Base-by-base conservation (phyloP, 2,888 invertebrate species). In the Megamerina dolium region DNA sequence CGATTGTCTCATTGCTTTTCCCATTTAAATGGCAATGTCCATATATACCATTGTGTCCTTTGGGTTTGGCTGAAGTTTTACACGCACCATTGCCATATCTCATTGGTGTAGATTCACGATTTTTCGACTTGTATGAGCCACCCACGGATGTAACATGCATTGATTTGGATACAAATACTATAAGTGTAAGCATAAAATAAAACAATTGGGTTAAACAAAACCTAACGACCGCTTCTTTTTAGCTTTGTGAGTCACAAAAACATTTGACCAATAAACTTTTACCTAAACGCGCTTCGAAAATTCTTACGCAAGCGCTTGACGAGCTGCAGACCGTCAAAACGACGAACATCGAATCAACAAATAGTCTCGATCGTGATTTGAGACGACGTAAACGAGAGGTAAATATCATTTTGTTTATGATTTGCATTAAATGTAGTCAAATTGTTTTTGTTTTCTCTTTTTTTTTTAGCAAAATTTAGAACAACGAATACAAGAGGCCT, bases 11-110 rank as follows among this genome's bases (percentile, higher is more conserved):
- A 68, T 77, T 99, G 60, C 78, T 97, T 57, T 99, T 99, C 70
- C 99, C 99, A 1, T 96, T 99, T 72, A 95, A 95, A 72, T 99
- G 99, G 99, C 96, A 97, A 72, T 99, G 97, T 67, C 97, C 99
- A 0, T 99, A 99, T 72, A 96, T 99, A 74, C 99, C 99, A 3
- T 76, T 99, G 41, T 99, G 99, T 75, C 99, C 99, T 10, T 77
- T 99, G 66, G 89, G 89, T 44, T 74, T 95, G 59, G 92, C 93
- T n/a, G 88, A 93, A 74, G 92, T 99, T 4, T 75, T 99, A 40
- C 93, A 95, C 70, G 97, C 99, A 13, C 99, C 99, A 0, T 75
- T 95, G 57, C 97, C 99, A 3, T 99, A 96, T 73, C 79, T 99
- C 55, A 94, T 97, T 60, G 96, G 96, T 31, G 92, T 96, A 3